A percentile compares a stretch with the other conserved stretches of the same genome.
Conservation (phyloP, 2,113 vertebrate genomes). For the Aegotheles bennettii region DNA sequence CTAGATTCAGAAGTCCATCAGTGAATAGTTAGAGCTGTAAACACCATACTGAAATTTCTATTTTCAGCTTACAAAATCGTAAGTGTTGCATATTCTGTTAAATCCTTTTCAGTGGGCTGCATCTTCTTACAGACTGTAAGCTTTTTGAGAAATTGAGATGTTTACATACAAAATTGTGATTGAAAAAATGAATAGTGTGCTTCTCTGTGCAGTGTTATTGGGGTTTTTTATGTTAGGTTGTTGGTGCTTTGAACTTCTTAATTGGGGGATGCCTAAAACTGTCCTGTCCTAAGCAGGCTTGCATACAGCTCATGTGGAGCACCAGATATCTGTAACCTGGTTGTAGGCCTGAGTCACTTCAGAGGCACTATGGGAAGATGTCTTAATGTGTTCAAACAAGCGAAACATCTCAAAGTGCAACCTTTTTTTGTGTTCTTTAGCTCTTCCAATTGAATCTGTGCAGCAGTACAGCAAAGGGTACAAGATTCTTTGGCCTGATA, state of each 20-base stretch:
- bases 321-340: not conserved
- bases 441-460: not conserved
- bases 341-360: not conserved
- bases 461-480: not conserved
- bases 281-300: not conserved
- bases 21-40: not conserved
- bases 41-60: not conserved
- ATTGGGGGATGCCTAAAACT: not conserved
- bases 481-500: not conserved
- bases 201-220: accelerated
- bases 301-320: not conserved
- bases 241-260: not conserved
- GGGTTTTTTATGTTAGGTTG: not conserved
- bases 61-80: not conserved
- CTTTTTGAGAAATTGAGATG: not conserved
- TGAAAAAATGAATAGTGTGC: not conserved
- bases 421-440: not conserved
- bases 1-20: not conserved
- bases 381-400: not conserved
- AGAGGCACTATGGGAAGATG: not conserved
- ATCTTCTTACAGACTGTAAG: not conserved
- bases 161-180: not conserved
- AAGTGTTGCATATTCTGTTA: not conserved
- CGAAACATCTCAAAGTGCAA: not conserved
- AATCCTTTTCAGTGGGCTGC: not conserved